phyloP scores from a whole-genome alignment of 2,888 invertebrate species.

The Drosophila ochracea region DNA sequence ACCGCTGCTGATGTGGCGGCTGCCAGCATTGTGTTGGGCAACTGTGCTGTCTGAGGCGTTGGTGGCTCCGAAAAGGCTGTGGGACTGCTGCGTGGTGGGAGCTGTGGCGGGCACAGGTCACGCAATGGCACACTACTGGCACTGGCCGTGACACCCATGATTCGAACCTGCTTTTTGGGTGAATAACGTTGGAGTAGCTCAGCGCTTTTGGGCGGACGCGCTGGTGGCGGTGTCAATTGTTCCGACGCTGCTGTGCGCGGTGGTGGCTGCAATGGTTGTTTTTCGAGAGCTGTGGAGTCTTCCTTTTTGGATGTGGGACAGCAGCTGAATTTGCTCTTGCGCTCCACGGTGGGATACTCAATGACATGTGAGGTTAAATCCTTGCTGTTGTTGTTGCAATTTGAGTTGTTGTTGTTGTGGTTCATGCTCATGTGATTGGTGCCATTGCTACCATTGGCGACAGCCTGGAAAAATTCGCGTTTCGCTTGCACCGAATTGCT shows the following conservation, averaged over 20 bases:
- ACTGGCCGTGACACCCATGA: conserved; percentile 26
- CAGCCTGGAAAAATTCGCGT: conserved; percentile 65
- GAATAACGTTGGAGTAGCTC: conserved; percentile 84
- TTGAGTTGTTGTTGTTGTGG: conserved; percentile 5
- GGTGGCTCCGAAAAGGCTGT: conserved; percentile 56
- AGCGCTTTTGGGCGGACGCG: conserved; percentile 89
- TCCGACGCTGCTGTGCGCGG: conserved; percentile 87
- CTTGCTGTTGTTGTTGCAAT: conserved; percentile 26
- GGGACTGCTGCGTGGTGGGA: conserved; percentile 80
- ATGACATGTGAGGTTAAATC: conserved; percentile 86
- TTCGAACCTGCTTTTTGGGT: conserved; percentile 78
- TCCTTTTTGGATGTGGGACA: conserved; percentile 88
- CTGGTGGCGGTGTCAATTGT: conserved; percentile 88
- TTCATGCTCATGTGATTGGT: conserved; percentile 20
- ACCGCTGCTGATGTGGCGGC: conserved; percentile 65
- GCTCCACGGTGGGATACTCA: conserved; percentile 90
- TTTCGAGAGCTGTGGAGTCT: conserved; percentile 64
- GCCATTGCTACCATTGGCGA: conserved; percentile 59
- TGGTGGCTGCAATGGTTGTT: conserved; percentile 86
- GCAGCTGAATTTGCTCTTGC: conserved; percentile 90
- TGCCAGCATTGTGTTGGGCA: background rate
- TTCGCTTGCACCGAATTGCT: conserved; percentile 86
- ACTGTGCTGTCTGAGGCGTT: conserved; percentile 34
- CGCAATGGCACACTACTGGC: conserved; percentile 43
- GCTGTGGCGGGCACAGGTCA: conserved; percentile 73